Evolutionary conservation across 2,797 vertebrate genomes (phyloP), one percentile per base, ranked within the genome.

Genomic region (Salarias fasciatus): DNA sequence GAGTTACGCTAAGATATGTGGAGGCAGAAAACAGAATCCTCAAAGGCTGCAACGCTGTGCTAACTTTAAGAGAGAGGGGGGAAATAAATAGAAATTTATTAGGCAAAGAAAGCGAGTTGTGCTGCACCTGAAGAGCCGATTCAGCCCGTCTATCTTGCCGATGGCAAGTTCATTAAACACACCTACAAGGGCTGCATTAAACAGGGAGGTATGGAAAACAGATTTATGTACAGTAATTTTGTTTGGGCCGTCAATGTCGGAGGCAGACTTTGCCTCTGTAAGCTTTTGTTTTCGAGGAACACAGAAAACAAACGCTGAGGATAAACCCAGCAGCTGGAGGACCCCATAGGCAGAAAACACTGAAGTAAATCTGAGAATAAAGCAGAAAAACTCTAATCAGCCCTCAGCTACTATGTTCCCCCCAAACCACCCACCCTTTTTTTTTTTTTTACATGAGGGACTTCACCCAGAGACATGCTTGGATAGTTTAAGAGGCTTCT

Each of bases 401-500:
- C 75, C 38, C 15, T 40, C 30, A 53, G 52, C 62, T 52, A 11
- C 33, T 9, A 33, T 35, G 33, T 35, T 35, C n/a, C n/a, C n/a
- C n/a, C n/a, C n/a, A n/a, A n/a, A n/a, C n/a, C n/a, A n/a, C n/a
- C 41, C 71, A 51, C 36, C 35, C 18, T 13, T 54, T 56, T 42
- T 13, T 9, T 37, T 58, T 13, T 35, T 43, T 53, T 45, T 38
- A 45, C 56, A 49, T 45, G 15, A 63, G 71, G 65, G 62, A 62
- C 50, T 69, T 74, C 51, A 75, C 31, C 51, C 59, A 65, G 33
- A 56, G 65, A 82, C 49, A 61, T 56, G 80, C 81, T 76, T 14
- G 63, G 53, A 38, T 76, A 60, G 48, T 78, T 82, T 71, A 71
- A 79, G 66, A 75, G 49, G 54, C 72, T 69, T 65, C 58, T 70